These are phyloP conservation scores for Harpegnathos saltator DNA, from an alignment of 1,140 invertebrate species.

Conservation along the genomic window DNA sequence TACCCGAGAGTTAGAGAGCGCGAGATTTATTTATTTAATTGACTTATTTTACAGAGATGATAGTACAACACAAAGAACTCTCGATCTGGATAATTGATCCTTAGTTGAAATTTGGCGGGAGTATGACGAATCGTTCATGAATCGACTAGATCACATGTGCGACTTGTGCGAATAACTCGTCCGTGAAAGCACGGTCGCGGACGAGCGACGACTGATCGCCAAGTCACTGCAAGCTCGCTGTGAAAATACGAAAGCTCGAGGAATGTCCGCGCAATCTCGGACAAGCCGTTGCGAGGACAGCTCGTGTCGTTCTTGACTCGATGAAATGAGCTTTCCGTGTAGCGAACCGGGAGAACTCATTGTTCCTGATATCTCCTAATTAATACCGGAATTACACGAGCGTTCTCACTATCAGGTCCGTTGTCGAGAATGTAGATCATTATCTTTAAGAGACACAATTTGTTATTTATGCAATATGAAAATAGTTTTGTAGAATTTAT, in stretches of 20 bases:
- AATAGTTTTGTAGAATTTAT: neutral
- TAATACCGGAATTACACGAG: too few relatives aligned
- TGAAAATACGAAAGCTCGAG: conserved; percentile 60
- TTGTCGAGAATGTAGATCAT: neutral
- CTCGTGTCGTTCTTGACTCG: neutral
- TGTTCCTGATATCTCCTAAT: conserved; percentile 1
- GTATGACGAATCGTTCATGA: neutral
- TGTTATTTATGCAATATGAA: too few relatives aligned
- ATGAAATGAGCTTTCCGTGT: conserved; percentile 53
- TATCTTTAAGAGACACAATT: neutral
- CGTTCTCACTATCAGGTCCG: neutral
- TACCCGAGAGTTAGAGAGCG: too few relatives aligned
- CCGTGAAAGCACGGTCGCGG: conserved; percentile 29
- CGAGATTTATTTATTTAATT: neutral
- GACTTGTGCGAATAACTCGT: neutral
- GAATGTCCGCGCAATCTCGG: conserved; percentile 47
- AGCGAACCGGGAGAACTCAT: conserved; percentile 15
- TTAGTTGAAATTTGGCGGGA: neutral
- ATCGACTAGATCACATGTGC: conserved; percentile 9
- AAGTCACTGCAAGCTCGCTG: conserved; percentile 27
- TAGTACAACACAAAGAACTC: neutral
- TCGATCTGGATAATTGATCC: neutral
- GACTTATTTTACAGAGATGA: neutral
- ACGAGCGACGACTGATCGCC: conserved; percentile 67
- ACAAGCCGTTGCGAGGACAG: conserved; percentile 3